Base-by-base conservation (phyloP, 35 echinoderm and acorn worm genomes). In the Diadema setosum region DNA sequence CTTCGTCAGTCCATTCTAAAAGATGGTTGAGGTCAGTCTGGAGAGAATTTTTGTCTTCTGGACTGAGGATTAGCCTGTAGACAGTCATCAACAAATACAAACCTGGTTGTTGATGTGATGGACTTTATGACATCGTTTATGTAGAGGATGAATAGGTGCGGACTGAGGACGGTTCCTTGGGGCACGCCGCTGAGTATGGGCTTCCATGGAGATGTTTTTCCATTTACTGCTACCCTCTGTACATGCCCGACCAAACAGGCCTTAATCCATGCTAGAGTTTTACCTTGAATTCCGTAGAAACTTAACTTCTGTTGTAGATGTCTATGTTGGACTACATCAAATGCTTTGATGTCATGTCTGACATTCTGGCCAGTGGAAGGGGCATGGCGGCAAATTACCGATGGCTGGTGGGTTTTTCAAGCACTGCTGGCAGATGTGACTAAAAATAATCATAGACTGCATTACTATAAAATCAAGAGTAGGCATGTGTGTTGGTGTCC, bases 141-240 rank as follows among this genome's bases (percentile, higher is more conserved):
- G 39, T 67, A 85, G 24, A 67, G 63, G 26, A 84, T 58, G 55
- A 86, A 85, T 5, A 63, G 55, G 34, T 59, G 55, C 26, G 55
- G 83, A 3, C 83, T 57, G 18, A 85, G 83, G 6, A 85, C 52
- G 29, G 83, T 56, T 27, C 83, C 50, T 85, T 85, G 83, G 3
- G 52, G 83, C 6, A 64, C 56, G 4, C 83, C 52, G 27, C 49
- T 83, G 5, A 83, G 45, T 7, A 52, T 18, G 16, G 50, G 83
- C 26, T 11, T 85, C 83, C 58, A 87, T 25, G 27, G 42, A 5
- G 74, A 80, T 80, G 74, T 46, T 46, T 46, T 42, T 6, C 80
- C 80, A 48, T 86, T 65, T 39, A 37, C 56, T 64, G 84, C 37
- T 8, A 67, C 39, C 18, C 37, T 64, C 42, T 86, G 56, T 18